Evolutionary conservation across 1,140 invertebrate species (phyloP), one percentile per base, ranked within the genome.

Genomic region (Zophobas morio): DNA sequence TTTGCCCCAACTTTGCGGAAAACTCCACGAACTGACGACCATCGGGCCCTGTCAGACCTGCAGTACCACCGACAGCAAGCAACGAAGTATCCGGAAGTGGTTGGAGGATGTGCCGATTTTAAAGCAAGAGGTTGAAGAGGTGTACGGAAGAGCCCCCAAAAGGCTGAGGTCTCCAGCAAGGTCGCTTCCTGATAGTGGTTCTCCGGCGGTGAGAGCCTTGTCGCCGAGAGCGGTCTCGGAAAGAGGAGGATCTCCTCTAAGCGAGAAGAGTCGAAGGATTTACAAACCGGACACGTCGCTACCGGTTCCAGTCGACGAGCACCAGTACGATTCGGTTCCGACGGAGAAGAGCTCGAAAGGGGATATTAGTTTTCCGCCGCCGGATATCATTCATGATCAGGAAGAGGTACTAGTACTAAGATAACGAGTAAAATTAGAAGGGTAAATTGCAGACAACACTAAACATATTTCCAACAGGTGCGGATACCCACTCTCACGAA

Each of bases 71-170:
- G 93, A 95, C 77, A 89, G 86, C 82, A 93, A 94, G 83, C 90
- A 93, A 81, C 88, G 88, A 76, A 93, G 90, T 81, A 94, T 95
- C 2, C 87, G 93, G 75, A 92, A 94, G 83, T 94, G 94, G 94
- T 83, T 95, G 34, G 93, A 94, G 83, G 92, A 94, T 82, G 91
- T 95, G 8, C 90, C 91, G 42, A 49, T 85, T 37, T 75, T 86
- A 20, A 88, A 83, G 87, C 87, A 81, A 81, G 20, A 20, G 20
- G 80, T n/a, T 81, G 40, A 51, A 46, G 63, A 76, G 74, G 78
- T 82, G 77, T 80, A 56, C 1, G 40, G n/a, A 37, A 37, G 35
- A 6, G 77, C 66, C 35, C 77, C 76, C 1, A 82, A 80, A 57
- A 77, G 80, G 51, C 36, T 86, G 6, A 70, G 85, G 56, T 85